These are phyloP conservation scores for Dyspetes luteomarginatus DNA, from an alignment of 2,888 invertebrate genomes.

Conservation along the genomic window DNA sequence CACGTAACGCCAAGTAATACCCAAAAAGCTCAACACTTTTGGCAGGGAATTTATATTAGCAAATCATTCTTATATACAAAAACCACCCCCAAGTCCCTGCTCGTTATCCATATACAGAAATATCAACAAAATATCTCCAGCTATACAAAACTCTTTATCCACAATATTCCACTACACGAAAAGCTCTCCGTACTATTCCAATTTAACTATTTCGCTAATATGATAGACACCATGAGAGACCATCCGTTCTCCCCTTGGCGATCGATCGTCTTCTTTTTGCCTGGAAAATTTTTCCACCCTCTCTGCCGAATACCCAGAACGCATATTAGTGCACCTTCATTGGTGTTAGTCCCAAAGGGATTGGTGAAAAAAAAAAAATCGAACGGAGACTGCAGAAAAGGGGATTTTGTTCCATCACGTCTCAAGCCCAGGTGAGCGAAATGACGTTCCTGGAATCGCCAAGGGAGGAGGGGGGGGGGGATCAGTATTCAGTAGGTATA, in stretches of 20 bases:
- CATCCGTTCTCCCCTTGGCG: slow-evolving; percentile 39
- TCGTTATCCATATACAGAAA: no score
- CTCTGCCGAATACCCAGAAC: slow-evolving; percentile 29
- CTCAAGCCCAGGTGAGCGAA: slow-evolving; percentile 60
- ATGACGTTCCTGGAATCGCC: slow-evolving; percentile 53
- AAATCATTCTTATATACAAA: no score
- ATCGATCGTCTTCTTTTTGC: slow-evolving; percentile 56
- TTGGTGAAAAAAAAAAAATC: slow-evolving; percentile 6
- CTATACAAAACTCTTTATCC: no score
- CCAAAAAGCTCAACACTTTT: no score
- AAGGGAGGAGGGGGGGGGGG: slow-evolving; percentile 5
- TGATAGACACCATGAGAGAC: not conserved
- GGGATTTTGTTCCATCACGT: slow-evolving; percentile 58
- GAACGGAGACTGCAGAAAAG: slow-evolving; percentile 35
- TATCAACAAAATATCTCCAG: no score
- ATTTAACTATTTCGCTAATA: no score
- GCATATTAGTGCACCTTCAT: slow-evolving; percentile 56
- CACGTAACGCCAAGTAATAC: no score
- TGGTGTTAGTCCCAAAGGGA: slow-evolving; percentile 59
- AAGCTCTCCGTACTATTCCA: no score
- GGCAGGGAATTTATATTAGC: no score
- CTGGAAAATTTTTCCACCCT: slow-evolving; percentile 29
- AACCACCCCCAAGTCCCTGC: no score
- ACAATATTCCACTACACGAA: no score
- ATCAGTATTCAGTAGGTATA: slow-evolving; percentile 26